A percentile compares a stretch with the other conserved stretches of the same genome.
Conservation (phyloP, 2,888 invertebrate genomes). For the Anthoptus insignis region DNA sequence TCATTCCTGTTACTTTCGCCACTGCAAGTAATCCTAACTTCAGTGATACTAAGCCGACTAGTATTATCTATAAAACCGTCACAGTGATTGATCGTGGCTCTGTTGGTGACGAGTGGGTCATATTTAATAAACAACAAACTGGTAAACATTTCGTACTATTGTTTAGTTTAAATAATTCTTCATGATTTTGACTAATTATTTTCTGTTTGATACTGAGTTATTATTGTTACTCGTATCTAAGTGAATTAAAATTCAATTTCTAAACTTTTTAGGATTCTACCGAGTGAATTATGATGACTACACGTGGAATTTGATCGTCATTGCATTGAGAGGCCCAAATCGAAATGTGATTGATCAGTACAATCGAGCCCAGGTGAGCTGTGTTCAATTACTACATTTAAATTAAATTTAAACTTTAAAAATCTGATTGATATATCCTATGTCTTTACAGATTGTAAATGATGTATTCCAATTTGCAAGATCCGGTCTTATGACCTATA, state of each 20-base stretch:
- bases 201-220: too few relatives aligned
- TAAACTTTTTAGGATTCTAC: constrained; percentile 85
- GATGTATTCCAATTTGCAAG: constrained; percentile 93
- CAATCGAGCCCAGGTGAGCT: constrained; percentile 91
- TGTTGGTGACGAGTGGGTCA: constrained; percentile 83
- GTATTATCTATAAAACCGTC: constrained; percentile 63
- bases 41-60: constrained; percentile 72
- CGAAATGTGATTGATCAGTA: constrained; percentile 85
- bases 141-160: constrained; percentile 66
- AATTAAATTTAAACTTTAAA: background rate
- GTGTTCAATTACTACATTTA: too few relatives aligned
- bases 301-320: constrained; percentile 84
- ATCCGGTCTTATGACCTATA: constrained; percentile 87
- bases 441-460: constrained; percentile 87
- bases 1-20: constrained; percentile 76
- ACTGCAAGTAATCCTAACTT: constrained; percentile 75
- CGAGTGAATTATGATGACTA: constrained; percentile 89
- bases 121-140: constrained; percentile 88
- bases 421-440: background rate
- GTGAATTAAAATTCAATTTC: too few relatives aligned
- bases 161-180: too few relatives aligned
- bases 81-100: constrained; percentile 65
- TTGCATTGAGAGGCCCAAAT: constrained; percentile 67
- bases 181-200: too few relatives aligned
- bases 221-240: too few relatives aligned